A percentile compares a stretch with the other conserved stretches of the same genome.
These are phyloP conservation scores for Garrulus glandarius DNA, from an alignment of 2,797 vertebrate genomes.

Conservation along the genomic window DNA sequence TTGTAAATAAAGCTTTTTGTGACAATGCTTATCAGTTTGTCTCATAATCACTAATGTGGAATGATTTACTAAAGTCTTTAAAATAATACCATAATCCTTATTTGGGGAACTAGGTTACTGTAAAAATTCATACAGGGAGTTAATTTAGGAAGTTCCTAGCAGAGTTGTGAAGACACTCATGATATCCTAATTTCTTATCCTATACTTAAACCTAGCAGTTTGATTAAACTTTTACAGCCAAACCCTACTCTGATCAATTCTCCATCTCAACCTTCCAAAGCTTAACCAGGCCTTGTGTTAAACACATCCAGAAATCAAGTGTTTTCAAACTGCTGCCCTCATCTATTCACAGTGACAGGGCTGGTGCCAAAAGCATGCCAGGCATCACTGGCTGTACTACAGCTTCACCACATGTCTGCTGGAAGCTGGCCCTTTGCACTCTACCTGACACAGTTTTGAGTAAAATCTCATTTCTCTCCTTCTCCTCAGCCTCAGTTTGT, in stretches of 20 bases:
- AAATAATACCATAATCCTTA: not conserved
- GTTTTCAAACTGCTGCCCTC: not conserved
- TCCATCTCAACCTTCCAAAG: not conserved
- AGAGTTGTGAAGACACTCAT: not conserved
- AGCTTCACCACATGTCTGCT: not conserved
- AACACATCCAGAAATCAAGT: not conserved
- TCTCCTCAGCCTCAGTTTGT: not conserved
- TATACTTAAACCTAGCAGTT: not conserved
- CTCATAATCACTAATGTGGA: not conserved
- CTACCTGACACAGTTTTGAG: not conserved
- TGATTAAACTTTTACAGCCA: not conserved
- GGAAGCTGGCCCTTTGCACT: not conserved
- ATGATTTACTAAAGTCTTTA: not conserved
- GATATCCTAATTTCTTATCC: not conserved
- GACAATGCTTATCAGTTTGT: not conserved
- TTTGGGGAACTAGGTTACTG: not conserved
- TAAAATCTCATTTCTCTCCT: not conserved
- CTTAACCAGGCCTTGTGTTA: not conserved
- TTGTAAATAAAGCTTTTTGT: not conserved
- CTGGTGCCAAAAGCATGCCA: not conserved
- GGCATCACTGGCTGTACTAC: not conserved
- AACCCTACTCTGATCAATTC: not conserved
- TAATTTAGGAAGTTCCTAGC: not conserved
- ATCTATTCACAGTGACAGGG: fast-evolving
- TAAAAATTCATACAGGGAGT: not conserved